Evolutionary conservation across 1,140 invertebrate species (phyloP), one percentile per base, ranked within the genome.

Genomic region (Drosophila asahinai): DNA sequence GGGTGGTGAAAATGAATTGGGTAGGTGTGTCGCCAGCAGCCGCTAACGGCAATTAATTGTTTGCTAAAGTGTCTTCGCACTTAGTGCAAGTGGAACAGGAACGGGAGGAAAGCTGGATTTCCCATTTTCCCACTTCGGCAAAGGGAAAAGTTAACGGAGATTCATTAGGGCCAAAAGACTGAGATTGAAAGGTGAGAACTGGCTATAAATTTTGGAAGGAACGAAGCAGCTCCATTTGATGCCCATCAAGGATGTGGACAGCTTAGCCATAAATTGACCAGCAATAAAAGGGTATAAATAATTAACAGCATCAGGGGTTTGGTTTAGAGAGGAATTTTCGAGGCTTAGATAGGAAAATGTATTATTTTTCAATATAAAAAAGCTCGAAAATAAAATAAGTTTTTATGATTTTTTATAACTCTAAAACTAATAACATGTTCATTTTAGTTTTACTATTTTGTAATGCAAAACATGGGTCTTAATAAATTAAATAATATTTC

Each of bases 31-130:
- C 83, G 74, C 72, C 83, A 89, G 66, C 83, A 86, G 83, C 83
- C 77, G 80, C 84, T 90, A 89, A 87, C 78, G 60, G 81, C 83
- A 87, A 87, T 87, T 87, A 87, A 87, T 87, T 87, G 86, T 84
- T 77, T 65, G 65, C 65, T 78, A 71, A 83, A 86, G 83, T 87
- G 64, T 80, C 81, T 72, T 63, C 59, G 62, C 45, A 74, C 48
- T 75, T 77, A 61, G 71, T 73, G 54, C 70, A 73, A 73, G 45
- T 73, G 54, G 55, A 61, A 17, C 40, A 30, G 27, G 58, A 61
- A 60, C 8, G 17, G 47, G 67, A 17, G 30, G 63, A 14, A 42
- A 49, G 12, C 42, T 48, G 42, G 42, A 38, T 47, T 55, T 43
- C 33, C 48, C 40, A 17, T 40, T 38, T 48, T 11, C 22, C n/a